Conservation (phyloP, 2,888 invertebrate species). For the Cyrtodaria siliqua region DNA sequence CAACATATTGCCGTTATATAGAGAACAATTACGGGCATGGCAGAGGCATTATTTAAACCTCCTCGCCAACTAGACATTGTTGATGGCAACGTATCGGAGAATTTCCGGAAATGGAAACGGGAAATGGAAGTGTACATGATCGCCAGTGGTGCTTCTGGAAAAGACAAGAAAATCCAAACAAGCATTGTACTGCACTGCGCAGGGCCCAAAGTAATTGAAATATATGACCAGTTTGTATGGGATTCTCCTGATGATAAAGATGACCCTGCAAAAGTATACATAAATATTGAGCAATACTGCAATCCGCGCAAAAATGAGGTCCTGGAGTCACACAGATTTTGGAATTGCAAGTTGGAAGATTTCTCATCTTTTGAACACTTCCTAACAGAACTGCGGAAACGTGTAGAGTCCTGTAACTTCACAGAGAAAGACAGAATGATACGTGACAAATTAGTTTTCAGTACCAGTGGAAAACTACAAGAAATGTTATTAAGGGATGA, state of each 20-base stretch:
- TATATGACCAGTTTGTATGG: slow-evolving; percentile 45
- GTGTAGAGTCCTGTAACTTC: slow-evolving; percentile 52
- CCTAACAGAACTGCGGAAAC: slow-evolving; percentile 44
- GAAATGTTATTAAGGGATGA: slow-evolving; percentile 54
- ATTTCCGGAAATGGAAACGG: slow-evolving; percentile 25
- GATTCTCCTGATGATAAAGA: slow-evolving; percentile 25
- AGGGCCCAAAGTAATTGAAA: slow-evolving; percentile 34
- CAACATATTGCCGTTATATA: too few species aligned
- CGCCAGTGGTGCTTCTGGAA: slow-evolving; percentile 25
- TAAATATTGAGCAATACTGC: slow-evolving; percentile 52
- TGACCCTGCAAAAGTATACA: slow-evolving; percentile 31
- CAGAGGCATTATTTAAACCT: slow-evolving; percentile 34
- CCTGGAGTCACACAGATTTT: slow-evolving; percentile 54
- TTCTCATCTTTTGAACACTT: slow-evolving; percentile 46
- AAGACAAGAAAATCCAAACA: slow-evolving; percentile 18
- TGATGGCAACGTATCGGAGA: slow-evolving; percentile 29
- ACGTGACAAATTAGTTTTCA: slow-evolving; percentile 61
- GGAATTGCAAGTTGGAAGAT: slow-evolving; percentile 28
- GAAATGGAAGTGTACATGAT: slow-evolving; percentile 27
- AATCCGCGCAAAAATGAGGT: slow-evolving; percentile 56
- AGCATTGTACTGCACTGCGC: slow-evolving; percentile 39
- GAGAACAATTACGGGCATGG: neutral
- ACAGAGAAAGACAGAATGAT: slow-evolving; percentile 55
- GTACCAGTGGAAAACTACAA: slow-evolving; percentile 43
- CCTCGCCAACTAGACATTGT: slow-evolving; percentile 16